Percentiles rank a stretch among this genome's conserved stretches.
phyloP scores from a whole-genome alignment of 2,797 vertebrate genomes.

The Ptychadena robeensis region DNA sequence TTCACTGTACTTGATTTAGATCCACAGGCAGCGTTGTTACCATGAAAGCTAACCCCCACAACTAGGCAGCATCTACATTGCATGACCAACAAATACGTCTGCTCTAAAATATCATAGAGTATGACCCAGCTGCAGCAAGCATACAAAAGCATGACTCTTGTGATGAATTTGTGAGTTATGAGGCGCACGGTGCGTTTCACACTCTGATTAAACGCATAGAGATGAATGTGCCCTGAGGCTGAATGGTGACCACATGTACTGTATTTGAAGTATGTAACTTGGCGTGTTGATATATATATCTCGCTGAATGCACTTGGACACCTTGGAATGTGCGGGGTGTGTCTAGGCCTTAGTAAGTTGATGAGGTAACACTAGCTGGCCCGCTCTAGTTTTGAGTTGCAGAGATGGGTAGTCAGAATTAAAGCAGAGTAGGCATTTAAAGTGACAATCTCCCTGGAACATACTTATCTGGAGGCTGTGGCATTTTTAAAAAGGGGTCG shows the following conservation, averaged over 20 bases:
- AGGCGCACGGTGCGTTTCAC: neutral
- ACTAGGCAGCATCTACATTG: too few species aligned
- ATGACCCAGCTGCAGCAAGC: neutral
- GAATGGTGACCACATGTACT: constrained; percentile 48
- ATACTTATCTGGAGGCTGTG: neutral
- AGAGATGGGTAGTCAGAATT: constrained; percentile 27
- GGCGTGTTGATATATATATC: neutral
- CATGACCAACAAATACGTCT: too few species aligned
- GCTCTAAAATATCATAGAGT: too few species aligned
- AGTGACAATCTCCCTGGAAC: neutral
- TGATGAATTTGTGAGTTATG: neutral
- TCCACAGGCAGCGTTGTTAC: too few species aligned
- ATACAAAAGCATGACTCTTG: neutral
- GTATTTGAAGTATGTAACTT: constrained; percentile 51
- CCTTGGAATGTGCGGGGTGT: constrained; percentile 44
- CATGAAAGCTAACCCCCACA: too few species aligned
- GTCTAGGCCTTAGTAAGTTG: constrained; percentile 31
- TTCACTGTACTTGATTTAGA: too few species aligned
- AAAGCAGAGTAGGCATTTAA: constrained; percentile 26
- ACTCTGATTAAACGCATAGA: neutral
- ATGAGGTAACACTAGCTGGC: constrained; percentile 44
- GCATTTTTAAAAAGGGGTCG: constrained; percentile 3
- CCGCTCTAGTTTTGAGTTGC: constrained; percentile 22
- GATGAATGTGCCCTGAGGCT: neutral
- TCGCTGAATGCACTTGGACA: constrained; percentile 34